Conservation (phyloP, 2,888 invertebrate species). For the Drosophila robusta region DNA sequence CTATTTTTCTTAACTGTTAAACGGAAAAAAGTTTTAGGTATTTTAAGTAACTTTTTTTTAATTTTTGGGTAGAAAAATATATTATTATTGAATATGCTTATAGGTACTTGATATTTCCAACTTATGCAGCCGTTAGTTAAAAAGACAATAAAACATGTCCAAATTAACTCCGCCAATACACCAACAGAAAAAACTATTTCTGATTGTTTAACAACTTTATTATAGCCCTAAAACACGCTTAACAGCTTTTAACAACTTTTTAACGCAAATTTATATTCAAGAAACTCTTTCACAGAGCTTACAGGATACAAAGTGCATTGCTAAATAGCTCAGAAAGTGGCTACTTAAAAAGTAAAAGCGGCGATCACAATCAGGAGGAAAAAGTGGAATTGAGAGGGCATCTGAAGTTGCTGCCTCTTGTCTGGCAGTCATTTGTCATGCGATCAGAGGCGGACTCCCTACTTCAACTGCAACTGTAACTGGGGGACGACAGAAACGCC, state of each 20-base stretch:
- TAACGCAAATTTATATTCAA: no score
- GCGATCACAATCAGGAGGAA: conserved; percentile 12
- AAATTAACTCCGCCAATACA: no score
- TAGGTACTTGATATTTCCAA: no score
- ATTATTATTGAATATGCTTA: no score
- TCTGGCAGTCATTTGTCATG: conserved; percentile 68
- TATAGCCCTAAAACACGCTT: neutral
- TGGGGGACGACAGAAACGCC: conserved; percentile 22
- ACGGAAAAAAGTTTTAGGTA: neutral
- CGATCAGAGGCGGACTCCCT: conserved; percentile 53
- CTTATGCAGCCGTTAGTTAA: no score
- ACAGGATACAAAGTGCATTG: conserved; percentile 6
- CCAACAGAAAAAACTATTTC: neutral
- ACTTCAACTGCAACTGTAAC: conserved; percentile 19
- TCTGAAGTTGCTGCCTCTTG: conserved; percentile 65
- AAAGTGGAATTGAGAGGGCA: conserved; percentile 23
- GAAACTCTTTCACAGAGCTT: no score
- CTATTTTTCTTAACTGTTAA: no score
- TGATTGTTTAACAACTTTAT: neutral
- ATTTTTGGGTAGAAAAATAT: no score
- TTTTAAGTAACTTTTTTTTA: neutral
- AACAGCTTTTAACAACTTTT: no score
- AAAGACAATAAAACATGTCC: no score
- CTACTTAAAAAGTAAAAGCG: conserved; percentile 57
- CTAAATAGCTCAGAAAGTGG: conserved; percentile 42